phyloP scores from a whole-genome alignment of 2,797 vertebrate genomes.

The Todus mexicanus region DNA sequence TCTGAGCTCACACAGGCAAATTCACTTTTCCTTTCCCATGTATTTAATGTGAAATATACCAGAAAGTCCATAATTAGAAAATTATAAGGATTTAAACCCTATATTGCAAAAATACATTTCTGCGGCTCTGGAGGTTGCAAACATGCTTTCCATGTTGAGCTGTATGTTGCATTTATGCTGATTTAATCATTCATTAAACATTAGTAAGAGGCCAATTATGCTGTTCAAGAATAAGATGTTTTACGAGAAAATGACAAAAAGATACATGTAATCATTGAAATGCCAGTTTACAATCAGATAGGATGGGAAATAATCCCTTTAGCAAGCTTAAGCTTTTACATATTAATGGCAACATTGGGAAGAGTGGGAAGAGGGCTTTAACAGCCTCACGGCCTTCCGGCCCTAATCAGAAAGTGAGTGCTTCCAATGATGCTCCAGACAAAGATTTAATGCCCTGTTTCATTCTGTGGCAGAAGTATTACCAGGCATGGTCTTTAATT shows the following conservation, averaged over 20 bases:
- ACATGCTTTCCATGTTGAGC: conserved; percentile 46
- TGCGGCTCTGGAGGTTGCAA: conserved; percentile 41
- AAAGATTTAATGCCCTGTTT: neutral
- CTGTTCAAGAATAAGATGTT: conserved; percentile 76
- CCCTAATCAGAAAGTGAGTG: conserved; percentile 29
- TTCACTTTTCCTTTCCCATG: neutral
- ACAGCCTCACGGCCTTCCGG: neutral
- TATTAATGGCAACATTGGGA: conserved; percentile 74
- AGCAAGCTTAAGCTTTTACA: conserved; percentile 82
- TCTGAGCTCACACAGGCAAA: neutral
- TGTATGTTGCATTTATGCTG: conserved; percentile 50
- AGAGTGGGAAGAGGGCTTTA: conserved; percentile 59
- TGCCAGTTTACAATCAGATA: conserved; percentile 79
- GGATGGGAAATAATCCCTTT: conserved; percentile 79
- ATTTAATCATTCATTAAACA: conserved; percentile 76
- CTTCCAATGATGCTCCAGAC: neutral
- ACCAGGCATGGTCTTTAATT: neutral
- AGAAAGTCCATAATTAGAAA: conserved; percentile 30
- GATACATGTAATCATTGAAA: conserved; percentile 78
- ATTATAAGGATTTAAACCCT: conserved; percentile 8
- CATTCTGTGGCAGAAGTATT: neutral
- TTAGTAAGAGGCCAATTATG: conserved; percentile 76
- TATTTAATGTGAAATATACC: neutral
- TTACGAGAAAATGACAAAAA: conserved; percentile 78
- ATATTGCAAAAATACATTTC: conserved; percentile 2